Conservation (phyloP, 2,113 vertebrate genomes). For the Megaceryle torquata region DNA sequence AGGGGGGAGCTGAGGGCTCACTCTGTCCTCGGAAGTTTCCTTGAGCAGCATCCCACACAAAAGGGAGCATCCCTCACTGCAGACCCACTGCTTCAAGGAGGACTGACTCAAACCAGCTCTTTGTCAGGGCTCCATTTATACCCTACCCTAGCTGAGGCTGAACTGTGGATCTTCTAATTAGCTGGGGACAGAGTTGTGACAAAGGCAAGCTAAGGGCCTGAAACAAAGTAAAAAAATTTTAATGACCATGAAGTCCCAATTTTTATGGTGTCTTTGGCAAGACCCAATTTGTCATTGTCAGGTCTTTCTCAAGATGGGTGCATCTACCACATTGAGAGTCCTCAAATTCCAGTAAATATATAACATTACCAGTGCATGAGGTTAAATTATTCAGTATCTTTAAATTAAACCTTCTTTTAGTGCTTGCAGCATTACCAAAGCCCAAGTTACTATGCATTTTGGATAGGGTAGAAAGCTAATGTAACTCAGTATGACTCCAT, state of each 20-base stretch:
- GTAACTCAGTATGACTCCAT: neutral
- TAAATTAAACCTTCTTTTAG: neutral
- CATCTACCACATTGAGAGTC: neutral
- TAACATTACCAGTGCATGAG: neutral
- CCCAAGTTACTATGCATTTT: neutral
- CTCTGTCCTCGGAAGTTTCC: neutral
- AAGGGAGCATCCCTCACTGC: neutral
- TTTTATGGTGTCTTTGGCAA: neutral
- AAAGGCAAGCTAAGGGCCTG: neutral
- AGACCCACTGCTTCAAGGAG: neutral
- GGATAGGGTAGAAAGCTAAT: neutral
- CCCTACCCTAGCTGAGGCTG: neutral
- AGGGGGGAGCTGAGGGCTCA: neutral
- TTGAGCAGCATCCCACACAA: neutral
- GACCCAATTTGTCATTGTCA: too few relatives aligned
- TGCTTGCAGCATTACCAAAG: neutral
- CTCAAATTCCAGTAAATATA: neutral
- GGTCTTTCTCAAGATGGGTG: too few relatives aligned
- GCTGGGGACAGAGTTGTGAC: too few relatives aligned
- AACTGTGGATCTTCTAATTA: neutral
- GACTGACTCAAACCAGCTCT: neutral
- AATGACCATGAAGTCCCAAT: neutral
- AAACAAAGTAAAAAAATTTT: neutral
- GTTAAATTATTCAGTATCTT: neutral
- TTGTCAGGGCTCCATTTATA: neutral